Base-by-base conservation (phyloP, 2,888 invertebrate species). In the Villa cingulata region DNA sequence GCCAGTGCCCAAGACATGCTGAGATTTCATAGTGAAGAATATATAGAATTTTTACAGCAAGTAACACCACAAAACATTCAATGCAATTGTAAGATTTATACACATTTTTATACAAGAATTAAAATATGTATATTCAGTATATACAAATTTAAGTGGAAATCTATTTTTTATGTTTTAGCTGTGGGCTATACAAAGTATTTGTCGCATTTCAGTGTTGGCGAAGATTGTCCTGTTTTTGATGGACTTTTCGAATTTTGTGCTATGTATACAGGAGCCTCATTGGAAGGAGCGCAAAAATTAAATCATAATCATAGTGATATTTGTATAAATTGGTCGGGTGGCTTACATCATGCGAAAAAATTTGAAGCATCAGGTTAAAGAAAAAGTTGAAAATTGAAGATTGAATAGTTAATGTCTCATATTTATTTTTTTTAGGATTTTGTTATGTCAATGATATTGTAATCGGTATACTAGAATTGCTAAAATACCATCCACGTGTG, bases 361-460 rank as follows among this genome's bases (percentile, higher is more conserved):
- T 95, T 89, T 71, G 95, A 95, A 72, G 97, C 98, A 0, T 94
- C 94, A n/a, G 83, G 76, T 76, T 53, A 53, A 32, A 32, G 9
- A 32, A 27, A 6, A 1, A 9, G 27, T 27, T 27, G 27, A 9
- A 27, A 9, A 2, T 27, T 27, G 27, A 6, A 9, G 4, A 27
- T 27, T 27, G 7, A 1, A 27, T 2, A 9, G 6, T 1, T 9
- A 27, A 27, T 27, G 6, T 27, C 10, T 27, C 27, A 27, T 27
- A 9, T 9, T 27, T 12, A 42, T 20, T 41, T 47, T 16, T 2
- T 51, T 2, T 65, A 76, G 91, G 97, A 2, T 98, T 98, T 66
- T 98, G 98, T 67, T 98, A 98, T 59, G 95, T 98, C 2, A 98
- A 98, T 63, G 98, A 98, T 64, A 98, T 98, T 56, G 98, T 98